Percentiles rank a stretch among this genome's conserved stretches.
phyloP scores from a whole-genome alignment of 1,140 invertebrate species.

The Anoplophora glabripennis region DNA sequence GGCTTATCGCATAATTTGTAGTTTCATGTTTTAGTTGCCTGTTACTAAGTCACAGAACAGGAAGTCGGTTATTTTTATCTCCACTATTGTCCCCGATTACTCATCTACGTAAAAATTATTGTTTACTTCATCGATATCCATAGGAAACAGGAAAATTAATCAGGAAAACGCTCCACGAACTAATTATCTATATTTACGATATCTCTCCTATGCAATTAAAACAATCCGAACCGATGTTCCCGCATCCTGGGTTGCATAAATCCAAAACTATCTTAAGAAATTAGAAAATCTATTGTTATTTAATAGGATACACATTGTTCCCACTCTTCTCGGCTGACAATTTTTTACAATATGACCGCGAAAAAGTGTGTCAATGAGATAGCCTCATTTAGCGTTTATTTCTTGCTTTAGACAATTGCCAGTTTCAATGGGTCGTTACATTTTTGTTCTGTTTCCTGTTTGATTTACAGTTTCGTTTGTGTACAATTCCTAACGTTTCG shows the following conservation, averaged over 20 bases:
- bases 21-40: no score
- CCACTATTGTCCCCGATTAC: slow-evolving; percentile 7
- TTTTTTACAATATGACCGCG: slow-evolving; percentile 37
- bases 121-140: not conserved
- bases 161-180: not conserved
- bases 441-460: slow-evolving; percentile 15
- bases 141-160: slow-evolving; percentile 2
- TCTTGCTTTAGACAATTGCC: slow-evolving; percentile 36
- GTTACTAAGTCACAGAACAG: not conserved
- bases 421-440: slow-evolving; percentile 15
- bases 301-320: slow-evolving; percentile 4
- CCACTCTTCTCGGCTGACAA: slow-evolving; percentile 15
- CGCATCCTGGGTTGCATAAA: no score
- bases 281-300: not conserved
- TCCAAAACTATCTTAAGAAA: no score
- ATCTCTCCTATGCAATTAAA: no score
- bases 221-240: no score
- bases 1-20: no score
- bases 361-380: slow-evolving; percentile 47
- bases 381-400: slow-evolving; percentile 40
- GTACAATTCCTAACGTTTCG: no score
- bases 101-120: slow-evolving; percentile 4
- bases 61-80: slow-evolving; percentile 6
- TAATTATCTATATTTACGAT: no score
- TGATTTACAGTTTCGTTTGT: not conserved